Conservation (phyloP, 1,140 invertebrate genomes). For the Platorchestia sp. region DNA sequence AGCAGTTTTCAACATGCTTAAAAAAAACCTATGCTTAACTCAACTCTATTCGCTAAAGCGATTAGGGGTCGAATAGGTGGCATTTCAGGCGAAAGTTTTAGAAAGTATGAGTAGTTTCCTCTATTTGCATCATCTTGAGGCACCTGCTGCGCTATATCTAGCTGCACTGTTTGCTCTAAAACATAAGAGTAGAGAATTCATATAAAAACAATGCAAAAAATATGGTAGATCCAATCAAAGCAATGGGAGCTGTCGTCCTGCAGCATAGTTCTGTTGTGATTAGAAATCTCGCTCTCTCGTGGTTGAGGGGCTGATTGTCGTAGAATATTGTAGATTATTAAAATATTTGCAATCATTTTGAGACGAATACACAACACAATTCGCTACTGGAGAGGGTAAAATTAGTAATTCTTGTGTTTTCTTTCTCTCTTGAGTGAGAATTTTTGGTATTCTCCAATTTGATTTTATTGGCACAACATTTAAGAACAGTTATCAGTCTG, state of each 20-base stretch:
- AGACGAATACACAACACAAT: too few species aligned
- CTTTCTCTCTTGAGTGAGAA: too few species aligned
- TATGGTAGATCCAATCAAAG: neutral
- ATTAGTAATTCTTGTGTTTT: too few species aligned
- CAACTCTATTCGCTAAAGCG: neutral
- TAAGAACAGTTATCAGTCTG: too few species aligned
- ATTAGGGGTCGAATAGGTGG: neutral
- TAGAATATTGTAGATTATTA: too few species aligned
- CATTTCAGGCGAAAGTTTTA: constrained; percentile 27
- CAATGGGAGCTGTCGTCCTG: too few species aligned
- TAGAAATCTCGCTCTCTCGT: neutral
- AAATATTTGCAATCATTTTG: too few species aligned
- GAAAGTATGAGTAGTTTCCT: neutral
- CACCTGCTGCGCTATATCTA: neutral
- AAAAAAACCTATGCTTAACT: neutral
- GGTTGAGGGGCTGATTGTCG: too few species aligned
- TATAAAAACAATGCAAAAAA: neutral
- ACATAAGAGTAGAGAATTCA: neutral
- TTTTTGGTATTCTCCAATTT: too few species aligned
- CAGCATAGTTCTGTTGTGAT: neutral
- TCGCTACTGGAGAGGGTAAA: too few species aligned
- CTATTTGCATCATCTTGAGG: neutral
- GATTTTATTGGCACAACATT: too few species aligned
- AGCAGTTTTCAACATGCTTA: too few species aligned
- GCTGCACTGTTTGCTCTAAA: neutral